A percentile compares a stretch with the other conserved stretches of the same genome.
Conservation (phyloP, 2,113 vertebrate genomes). For the Telmatochromis sp. region DNA sequence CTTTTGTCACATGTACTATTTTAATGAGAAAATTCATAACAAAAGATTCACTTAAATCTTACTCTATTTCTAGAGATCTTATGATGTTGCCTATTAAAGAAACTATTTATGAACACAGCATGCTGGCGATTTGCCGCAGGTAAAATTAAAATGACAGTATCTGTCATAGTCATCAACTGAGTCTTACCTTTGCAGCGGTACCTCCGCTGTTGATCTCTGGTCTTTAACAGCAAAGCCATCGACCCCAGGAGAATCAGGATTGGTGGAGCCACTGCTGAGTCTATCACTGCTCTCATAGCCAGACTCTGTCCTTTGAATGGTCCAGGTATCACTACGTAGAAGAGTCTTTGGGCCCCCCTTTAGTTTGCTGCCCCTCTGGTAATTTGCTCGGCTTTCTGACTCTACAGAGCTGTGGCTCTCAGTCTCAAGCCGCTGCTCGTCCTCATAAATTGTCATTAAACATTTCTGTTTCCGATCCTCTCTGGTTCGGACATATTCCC, state of each 20-base stretch:
- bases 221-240: conserved; percentile 73
- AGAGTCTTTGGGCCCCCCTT: conserved; percentile 70
- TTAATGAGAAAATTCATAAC: not conserved
- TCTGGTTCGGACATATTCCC: conserved; percentile 54
- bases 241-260: conserved; percentile 79
- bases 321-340: conserved; percentile 78
- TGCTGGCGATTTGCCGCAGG: not conserved
- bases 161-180: not conserved
- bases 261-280: conserved; percentile 87
- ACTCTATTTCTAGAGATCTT: not conserved
- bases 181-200: conserved; percentile 75
- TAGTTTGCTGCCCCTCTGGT: conserved; percentile 49
- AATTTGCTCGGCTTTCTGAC: conserved; percentile 73
- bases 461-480: conserved; percentile 79
- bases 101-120: not conserved
- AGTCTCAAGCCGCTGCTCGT: conserved; percentile 83
- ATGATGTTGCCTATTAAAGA: not conserved
- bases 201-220: conserved; percentile 61
- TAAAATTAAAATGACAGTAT: not conserved
- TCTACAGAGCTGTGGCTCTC: conserved; percentile 86
- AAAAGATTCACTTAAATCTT: not conserved
- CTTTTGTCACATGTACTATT: not conserved
- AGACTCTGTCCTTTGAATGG: conserved; percentile 89
- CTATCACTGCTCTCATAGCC: conserved; percentile 93
- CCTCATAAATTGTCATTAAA: conserved; percentile 95